phyloP scores from a whole-genome alignment of 92 coral and sea anemone genomes.

The Metridium senile region DNA sequence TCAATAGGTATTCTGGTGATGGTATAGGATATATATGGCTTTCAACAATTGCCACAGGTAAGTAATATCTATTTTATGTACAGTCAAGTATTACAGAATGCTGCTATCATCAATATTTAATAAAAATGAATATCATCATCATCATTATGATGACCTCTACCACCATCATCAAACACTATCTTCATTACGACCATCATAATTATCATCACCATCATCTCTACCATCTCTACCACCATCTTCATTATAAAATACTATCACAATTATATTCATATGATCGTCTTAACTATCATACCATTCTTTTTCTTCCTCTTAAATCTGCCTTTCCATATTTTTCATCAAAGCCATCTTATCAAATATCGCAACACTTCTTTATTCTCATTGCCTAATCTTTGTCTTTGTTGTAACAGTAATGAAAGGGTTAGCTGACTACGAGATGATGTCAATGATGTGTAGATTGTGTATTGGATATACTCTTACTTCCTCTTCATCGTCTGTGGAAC shows the following conservation, averaged over 20 bases:
- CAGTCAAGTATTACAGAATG: too few relatives aligned
- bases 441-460: constrained; percentile 84
- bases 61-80: background rate
- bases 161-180: too few relatives aligned
- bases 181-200: too few relatives aligned
- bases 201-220: background rate
- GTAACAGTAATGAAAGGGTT: constrained; percentile 65
- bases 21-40: constrained; percentile 75
- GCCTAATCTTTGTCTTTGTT: background rate
- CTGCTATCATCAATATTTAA: too few relatives aligned
- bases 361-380: too few relatives aligned
- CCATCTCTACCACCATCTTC: background rate
- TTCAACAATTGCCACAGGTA: constrained; percentile 61
- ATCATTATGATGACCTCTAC: too few relatives aligned
- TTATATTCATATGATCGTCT: background rate
- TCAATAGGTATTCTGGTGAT: constrained; percentile 76
- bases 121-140: too few relatives aligned
- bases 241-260: background rate
- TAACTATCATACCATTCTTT: background rate
- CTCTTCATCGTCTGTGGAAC: constrained; percentile 71
- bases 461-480: constrained; percentile 93
- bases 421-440: constrained; percentile 86
- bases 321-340: too few relatives aligned
- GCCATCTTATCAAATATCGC: too few relatives aligned
- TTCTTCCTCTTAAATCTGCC: too few relatives aligned